Base-by-base conservation (phyloP, 1,140 invertebrate genomes). In the Trichomalopsis sarcophagae region DNA sequence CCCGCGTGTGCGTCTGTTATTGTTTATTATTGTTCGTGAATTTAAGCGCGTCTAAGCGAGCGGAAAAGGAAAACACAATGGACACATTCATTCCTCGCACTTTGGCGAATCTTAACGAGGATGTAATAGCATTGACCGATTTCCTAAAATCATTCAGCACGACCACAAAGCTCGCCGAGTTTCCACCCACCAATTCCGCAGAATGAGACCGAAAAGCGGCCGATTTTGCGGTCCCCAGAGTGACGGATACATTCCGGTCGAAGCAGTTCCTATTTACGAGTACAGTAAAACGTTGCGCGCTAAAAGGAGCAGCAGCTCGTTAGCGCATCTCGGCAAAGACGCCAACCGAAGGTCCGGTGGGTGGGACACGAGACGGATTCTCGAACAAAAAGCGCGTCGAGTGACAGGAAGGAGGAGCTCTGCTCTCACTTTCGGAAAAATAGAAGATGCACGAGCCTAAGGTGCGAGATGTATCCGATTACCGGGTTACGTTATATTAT, bases 351-450 rank as follows among this genome's bases (percentile, higher is more conserved):
- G 55, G 50, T 14, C 21, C 76, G n/a, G 76, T 79, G 75, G 71
- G 47, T 47, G 47, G 80, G n/a, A 21, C 40, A 13, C 50, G 75
- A 71, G 10, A 36, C 33, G 33, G 23, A 77, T 84, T 87, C 79
- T 21, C 50, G 7, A 17, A 78, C 69, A 77, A 84, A 85, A 75
- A 86, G 83, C 84, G 87, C 86, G 47, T 89, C 88, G 84, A 86
- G 85, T 89, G 88, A 88, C 88, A 88, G 87, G 89, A 89, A 89
- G 87, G 82, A 50, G 75, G 68, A 40, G 23, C 68, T 21, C 27
- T 27, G 27, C 27, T 27, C 75, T 30, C 30, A 6, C 50, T 27
- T 71, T 73, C 33, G 71, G 6, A 44, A 47, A 82, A 62, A 74
- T 14, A 74, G 21, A 27, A 83, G 71, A 44, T 82, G 30, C 66